Percentiles rank a stretch among this genome's conserved stretches.
phyloP scores from a whole-genome alignment of 1,140 invertebrate species.

The Nephila pilipes region DNA sequence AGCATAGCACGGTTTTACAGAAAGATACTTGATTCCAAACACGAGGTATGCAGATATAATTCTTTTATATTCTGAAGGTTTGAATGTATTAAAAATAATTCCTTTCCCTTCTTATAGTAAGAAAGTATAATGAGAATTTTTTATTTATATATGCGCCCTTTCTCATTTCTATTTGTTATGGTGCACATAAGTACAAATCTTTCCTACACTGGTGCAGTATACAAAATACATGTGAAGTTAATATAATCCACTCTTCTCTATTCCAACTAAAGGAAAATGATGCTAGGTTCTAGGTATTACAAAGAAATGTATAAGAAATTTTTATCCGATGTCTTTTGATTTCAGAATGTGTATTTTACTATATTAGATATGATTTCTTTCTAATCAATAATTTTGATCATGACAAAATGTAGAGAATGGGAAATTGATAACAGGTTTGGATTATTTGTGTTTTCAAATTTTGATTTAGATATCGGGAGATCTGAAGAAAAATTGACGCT shows the following conservation, averaged over 20 bases:
- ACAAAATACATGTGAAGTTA: background rate
- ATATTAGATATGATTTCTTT: no score
- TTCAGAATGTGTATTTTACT: no score
- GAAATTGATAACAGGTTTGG: no score
- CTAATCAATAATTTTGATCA: no score
- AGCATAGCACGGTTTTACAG: background rate
- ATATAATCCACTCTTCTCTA: background rate
- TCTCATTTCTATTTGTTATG: background rate
- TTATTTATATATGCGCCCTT: background rate
- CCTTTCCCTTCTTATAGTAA: background rate
- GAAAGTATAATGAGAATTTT: background rate
- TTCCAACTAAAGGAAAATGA: background rate
- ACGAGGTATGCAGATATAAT: background rate
- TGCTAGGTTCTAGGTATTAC: no score
- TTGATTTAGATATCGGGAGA: no score
- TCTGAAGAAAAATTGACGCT: no score
- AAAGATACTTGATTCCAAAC: background rate
- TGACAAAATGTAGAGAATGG: no score
- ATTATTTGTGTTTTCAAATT: no score
- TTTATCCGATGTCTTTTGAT: no score
- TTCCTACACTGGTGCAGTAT: background rate
- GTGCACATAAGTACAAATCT: background rate
- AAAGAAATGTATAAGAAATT: no score
- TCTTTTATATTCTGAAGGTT: background rate
- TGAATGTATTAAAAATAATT: background rate